phyloP scores from a whole-genome alignment of 2,113 vertebrate species.

The Macquaria ambigua region DNA sequence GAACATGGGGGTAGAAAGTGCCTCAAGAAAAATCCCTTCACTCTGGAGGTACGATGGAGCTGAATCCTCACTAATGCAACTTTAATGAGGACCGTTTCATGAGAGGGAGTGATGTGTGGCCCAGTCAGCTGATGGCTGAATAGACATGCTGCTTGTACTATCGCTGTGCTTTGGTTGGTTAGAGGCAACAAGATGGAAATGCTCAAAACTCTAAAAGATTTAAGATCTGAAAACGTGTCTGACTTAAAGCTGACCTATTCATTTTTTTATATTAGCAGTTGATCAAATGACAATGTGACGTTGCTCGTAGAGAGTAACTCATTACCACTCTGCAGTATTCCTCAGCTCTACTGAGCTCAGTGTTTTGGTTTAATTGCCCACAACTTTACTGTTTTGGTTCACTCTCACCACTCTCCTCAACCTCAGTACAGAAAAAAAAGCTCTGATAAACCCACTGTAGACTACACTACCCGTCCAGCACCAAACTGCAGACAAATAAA shows the following conservation, averaged over 20 bases:
- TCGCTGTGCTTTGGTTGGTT: not conserved
- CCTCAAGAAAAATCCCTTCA: slow-evolving; percentile 33
- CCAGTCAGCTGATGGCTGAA: slow-evolving; percentile 17
- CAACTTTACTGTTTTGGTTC: no score
- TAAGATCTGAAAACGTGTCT: not conserved
- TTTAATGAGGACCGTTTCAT: slow-evolving; percentile 48
- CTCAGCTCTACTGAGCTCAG: not conserved
- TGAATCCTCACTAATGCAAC: slow-evolving; percentile 56
- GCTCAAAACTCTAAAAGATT: not conserved
- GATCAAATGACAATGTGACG: not conserved
- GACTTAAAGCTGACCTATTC: not conserved
- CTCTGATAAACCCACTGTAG: no score
- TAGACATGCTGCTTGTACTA: not conserved
- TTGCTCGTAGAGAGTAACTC: not conserved
- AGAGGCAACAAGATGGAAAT: not conserved
- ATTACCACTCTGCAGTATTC: not conserved
- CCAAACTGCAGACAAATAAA: no score
- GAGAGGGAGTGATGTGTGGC: slow-evolving; percentile 7
- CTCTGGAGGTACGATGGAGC: slow-evolving; percentile 15
- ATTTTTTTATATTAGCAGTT: not conserved
- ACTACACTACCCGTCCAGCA: no score
- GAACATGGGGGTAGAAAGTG: slow-evolving; percentile 14
- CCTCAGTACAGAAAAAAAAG: no score
- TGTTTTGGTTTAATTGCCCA: not conserved
- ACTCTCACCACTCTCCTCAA: no score